These are phyloP conservation scores for Mercenaria mercenaria DNA, from an alignment of 1,140 invertebrate genomes.

Conservation along the genomic window DNA sequence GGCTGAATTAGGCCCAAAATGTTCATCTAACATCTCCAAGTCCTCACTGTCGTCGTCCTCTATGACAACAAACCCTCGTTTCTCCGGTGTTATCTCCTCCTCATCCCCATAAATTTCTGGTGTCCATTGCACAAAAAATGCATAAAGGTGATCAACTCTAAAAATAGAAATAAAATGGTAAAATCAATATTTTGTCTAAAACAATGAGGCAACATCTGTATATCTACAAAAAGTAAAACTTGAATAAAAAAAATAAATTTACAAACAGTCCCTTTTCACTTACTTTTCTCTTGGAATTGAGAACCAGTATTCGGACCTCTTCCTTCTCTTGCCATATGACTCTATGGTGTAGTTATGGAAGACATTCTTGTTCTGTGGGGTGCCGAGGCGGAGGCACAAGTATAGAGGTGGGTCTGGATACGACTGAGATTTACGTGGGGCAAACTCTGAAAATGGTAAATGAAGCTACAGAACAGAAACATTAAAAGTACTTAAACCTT, in stretches of 20 bases:
- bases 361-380: conserved; percentile 94
- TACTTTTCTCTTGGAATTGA: conserved; percentile 96
- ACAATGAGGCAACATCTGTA: too few relatives aligned
- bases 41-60: conserved; percentile 92
- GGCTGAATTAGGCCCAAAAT: conserved; percentile 75
- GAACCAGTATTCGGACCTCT: conserved; percentile 99
- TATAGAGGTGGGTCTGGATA: conserved; percentile 91
- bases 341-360: conserved; percentile 93
- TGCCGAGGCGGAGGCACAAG: conserved; percentile 96
- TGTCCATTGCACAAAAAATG: conserved; percentile 97
- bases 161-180: conserved; percentile 73
- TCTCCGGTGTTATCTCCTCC: conserved; percentile 92
- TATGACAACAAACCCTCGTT: conserved; percentile 94
- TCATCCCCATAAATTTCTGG: conserved; percentile 96
- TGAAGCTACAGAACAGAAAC: too few relatives aligned
- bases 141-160: conserved; percentile 97
- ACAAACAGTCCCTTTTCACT: too few relatives aligned
- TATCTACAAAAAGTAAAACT: too few relatives aligned
- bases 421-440: conserved; percentile 93
- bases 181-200: too few relatives aligned
- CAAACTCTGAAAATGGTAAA: conserved; percentile 92
- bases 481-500: too few relatives aligned
- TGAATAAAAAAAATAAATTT: too few relatives aligned
- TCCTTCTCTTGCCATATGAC: conserved; percentile 96
- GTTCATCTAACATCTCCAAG: conserved; percentile 85